phyloP scores from a whole-genome alignment of 2,888 invertebrate genomes.

The Oxycera nigricornis region DNA sequence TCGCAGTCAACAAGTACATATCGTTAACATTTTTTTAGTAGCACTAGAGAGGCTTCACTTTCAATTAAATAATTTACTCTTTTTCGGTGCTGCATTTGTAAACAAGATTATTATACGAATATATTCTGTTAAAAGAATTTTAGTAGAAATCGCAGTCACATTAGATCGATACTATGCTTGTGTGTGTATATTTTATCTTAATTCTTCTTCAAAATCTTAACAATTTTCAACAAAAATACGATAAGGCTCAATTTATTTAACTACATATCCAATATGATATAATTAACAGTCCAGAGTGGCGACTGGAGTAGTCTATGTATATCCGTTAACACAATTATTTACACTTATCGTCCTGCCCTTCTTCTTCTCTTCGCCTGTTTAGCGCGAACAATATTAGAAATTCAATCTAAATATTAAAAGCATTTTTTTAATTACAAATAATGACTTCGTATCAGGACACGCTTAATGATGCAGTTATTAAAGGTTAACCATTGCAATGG shows the following conservation, averaged over 20 bases:
- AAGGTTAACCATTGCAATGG: not conserved
- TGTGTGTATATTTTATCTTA: not conserved
- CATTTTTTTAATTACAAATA: not conserved
- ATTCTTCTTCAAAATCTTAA: constrained; percentile 22
- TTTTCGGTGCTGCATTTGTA: not conserved
- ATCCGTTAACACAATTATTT: constrained; percentile 27
- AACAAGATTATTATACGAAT: not conserved
- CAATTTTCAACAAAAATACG: constrained; percentile 11
- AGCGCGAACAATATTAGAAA: not conserved
- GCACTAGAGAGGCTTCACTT: too few relatives aligned
- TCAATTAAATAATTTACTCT: not conserved
- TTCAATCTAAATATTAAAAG: not conserved
- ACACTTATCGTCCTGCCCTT: constrained; percentile 17
- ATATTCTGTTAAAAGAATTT: not conserved
- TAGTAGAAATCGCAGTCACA: not conserved
- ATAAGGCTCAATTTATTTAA: constrained; percentile 25
- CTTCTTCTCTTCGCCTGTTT: not conserved
- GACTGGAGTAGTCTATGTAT: constrained; percentile 16
- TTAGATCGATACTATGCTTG: not conserved
- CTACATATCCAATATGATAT: constrained; percentile 23
- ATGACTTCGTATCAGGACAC: not conserved
- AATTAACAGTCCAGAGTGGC: constrained; percentile 38
- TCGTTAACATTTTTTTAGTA: not conserved
- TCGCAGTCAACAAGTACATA: not conserved
- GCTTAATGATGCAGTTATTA: not conserved